phyloP scores from a whole-genome alignment of 2,888 invertebrate genomes.

The Nebria salina region DNA sequence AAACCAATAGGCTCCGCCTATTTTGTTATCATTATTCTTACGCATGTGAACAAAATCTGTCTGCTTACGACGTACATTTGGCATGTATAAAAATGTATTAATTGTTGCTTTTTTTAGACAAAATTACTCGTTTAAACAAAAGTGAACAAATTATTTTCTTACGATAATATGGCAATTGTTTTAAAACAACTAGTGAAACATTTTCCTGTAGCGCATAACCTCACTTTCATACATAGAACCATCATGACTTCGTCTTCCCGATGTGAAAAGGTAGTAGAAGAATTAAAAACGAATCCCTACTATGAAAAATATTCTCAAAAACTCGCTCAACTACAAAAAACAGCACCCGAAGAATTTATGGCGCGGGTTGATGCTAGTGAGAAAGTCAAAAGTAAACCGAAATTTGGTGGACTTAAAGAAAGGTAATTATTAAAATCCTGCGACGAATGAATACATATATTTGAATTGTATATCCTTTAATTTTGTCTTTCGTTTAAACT shows the following conservation, averaged over 20 bases:
- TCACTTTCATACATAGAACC: conserved; percentile 48
- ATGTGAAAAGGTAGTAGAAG: conserved; percentile 67
- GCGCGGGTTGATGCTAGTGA: conserved; percentile 69
- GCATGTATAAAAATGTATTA: too few relatives aligned
- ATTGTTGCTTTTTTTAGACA: not conserved
- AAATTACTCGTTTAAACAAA: not conserved
- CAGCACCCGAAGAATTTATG: conserved; percentile 79
- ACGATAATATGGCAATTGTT: conserved; percentile 37
- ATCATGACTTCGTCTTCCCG: conserved; percentile 62
- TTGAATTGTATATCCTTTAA: not conserved
- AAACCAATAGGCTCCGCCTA: not conserved
- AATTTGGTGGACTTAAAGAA: conserved; percentile 62
- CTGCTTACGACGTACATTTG: too few relatives aligned
- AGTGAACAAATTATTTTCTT: conserved; percentile 17
- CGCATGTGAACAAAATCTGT: not conserved
- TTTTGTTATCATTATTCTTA: not conserved
- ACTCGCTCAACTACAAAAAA: conserved; percentile 77
- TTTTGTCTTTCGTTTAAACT: too few relatives aligned
- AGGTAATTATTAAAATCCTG: conserved; percentile 39
- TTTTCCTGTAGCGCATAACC: conserved; percentile 27
- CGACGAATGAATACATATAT: not conserved
- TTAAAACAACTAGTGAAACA: conserved; percentile 34
- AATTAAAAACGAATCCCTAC: conserved; percentile 76
- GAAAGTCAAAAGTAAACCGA: conserved; percentile 61
- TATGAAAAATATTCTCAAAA: conserved; percentile 83